Base-by-base conservation (phyloP, 64 coral and sea anemone genomes). In the Exaiptasia diaphana region DNA sequence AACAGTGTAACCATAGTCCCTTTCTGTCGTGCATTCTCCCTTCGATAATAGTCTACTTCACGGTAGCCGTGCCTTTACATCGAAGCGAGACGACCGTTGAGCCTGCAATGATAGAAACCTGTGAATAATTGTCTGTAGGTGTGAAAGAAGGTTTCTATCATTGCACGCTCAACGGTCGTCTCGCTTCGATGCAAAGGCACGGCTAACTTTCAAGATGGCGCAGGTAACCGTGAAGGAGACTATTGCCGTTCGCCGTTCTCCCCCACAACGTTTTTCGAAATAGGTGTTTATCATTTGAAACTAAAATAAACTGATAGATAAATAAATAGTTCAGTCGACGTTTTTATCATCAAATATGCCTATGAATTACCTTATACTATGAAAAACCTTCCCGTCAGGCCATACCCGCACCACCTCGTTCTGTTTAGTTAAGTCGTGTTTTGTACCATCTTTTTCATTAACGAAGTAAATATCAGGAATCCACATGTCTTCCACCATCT, bases 401-500 rank as follows among this genome's bases (percentile, higher is more conserved):
- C 91, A 94, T 5, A 94, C 45, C 41, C 91, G 72, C 49, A 94
- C 87, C 21, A 94, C 86, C 85, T 94, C 91, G 48, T 94, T 94
- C 68, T 85, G 83, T 50, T 94, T 94, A 13, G 91, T 94, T 17
- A 94, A 65, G 22, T 94, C 91, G 15, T 94, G 91, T 59, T 94
- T 94, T 11, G 89, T 88, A 2, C 91, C 91, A 1, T 73, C 65
- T 29, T 94, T 94, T 46, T 94, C 91, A 23, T 94, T 94, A 1
- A 94, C 91, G 40, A 94, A 94, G 31, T 94, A 94, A 4, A 94
- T 94, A 45, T 94, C 91, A 20, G 91, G 91, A 65, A 94, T 94
- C 91, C 91, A 94, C 91, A 94, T 94, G 22, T 94, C 78, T 40
- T 89, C 75, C 8, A 94, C 91, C 91, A 94, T 94, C 67, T 85